Percentiles rank a stretch among this genome's conserved stretches.
These are phyloP conservation scores for Paracyclopina nana DNA, from an alignment of 1,140 invertebrate genomes.

Conservation along the genomic window DNA sequence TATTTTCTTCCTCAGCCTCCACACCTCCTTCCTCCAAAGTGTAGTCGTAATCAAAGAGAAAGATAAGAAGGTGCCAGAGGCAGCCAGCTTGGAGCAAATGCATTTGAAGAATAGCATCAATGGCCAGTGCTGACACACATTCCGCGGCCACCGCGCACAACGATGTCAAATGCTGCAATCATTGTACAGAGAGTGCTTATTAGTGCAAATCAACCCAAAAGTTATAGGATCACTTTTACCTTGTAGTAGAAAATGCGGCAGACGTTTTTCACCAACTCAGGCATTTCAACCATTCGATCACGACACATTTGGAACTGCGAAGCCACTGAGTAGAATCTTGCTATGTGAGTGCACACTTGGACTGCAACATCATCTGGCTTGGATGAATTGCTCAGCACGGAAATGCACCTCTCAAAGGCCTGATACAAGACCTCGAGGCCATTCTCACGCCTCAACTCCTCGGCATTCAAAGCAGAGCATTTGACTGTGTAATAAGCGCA, in stretches of 20 bases:
- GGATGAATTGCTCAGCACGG: constrained; percentile 48
- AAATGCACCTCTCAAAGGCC: constrained; percentile 75
- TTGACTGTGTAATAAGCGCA: constrained; percentile 88
- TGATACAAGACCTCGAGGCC: constrained; percentile 26
- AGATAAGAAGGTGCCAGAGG: constrained; percentile 73
- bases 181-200: neutral
- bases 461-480: constrained; percentile 90
- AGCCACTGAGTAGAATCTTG: constrained; percentile 54
- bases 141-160: constrained; percentile 60
- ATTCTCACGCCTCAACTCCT: constrained; percentile 53
- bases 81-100: constrained; percentile 75
- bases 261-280: constrained; percentile 64
- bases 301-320: constrained; percentile 61
- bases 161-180: constrained; percentile 29
- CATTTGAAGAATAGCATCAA: constrained; percentile 64
- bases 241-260: constrained; percentile 74
- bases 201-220: constrained; percentile 20
- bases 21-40: constrained; percentile 92
- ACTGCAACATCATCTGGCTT: constrained; percentile 60
- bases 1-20: constrained; percentile 55
- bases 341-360: constrained; percentile 78
- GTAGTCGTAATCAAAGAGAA: constrained; percentile 89
- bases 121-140: constrained; percentile 57
- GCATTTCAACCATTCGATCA: constrained; percentile 64
- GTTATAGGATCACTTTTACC: constrained; percentile 30